phyloP scores from a whole-genome alignment of 2,113 vertebrate species.

The Kryptolebias marmoratus region DNA sequence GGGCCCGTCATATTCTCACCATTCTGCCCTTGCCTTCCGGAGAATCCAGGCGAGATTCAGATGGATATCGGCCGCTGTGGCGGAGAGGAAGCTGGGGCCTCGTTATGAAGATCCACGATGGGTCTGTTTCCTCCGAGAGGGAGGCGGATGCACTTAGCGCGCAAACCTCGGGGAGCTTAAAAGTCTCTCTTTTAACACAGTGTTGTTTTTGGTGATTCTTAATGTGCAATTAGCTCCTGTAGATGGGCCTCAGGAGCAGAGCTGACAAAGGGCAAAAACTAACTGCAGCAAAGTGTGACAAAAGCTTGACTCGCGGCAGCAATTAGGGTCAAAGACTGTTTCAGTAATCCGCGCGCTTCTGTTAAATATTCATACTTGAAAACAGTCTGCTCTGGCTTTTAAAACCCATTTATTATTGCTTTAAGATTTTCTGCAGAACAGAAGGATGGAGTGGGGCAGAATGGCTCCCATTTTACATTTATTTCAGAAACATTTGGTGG shows the following conservation, averaged over 20 bases:
- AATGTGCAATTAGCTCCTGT: constrained; percentile 57
- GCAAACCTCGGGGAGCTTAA: constrained; percentile 17
- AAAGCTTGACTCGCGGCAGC: constrained; percentile 51
- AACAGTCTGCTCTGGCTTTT: not conserved
- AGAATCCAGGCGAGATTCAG: constrained; percentile 29
- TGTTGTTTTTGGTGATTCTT: constrained; percentile 42
- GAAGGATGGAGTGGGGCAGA: no score
- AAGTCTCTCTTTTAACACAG: constrained; percentile 33
- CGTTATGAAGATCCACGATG: constrained; percentile 63
- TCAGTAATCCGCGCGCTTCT: not conserved
- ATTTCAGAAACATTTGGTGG: no score
- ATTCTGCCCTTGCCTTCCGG: constrained; percentile 1
- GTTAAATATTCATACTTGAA: not conserved
- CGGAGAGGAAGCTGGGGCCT: constrained; percentile 24
- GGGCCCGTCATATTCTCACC: constrained; percentile 13
- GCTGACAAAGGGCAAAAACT: constrained; percentile 58
- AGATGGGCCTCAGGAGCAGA: constrained; percentile 26
- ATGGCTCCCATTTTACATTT: no score
- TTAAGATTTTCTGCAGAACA: not conserved
- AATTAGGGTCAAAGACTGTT: constrained; percentile 59
- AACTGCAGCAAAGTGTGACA: constrained; percentile 62
- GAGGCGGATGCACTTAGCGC: constrained; percentile 35
- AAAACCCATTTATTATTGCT: not conserved
- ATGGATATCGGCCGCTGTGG: constrained; percentile 43
- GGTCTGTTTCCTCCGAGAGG: constrained; percentile 40